Evolutionary conservation across 2,888 invertebrate genomes (phyloP), one percentile per base, ranked within the genome.

Genomic region (Sycophila texana): DNA sequence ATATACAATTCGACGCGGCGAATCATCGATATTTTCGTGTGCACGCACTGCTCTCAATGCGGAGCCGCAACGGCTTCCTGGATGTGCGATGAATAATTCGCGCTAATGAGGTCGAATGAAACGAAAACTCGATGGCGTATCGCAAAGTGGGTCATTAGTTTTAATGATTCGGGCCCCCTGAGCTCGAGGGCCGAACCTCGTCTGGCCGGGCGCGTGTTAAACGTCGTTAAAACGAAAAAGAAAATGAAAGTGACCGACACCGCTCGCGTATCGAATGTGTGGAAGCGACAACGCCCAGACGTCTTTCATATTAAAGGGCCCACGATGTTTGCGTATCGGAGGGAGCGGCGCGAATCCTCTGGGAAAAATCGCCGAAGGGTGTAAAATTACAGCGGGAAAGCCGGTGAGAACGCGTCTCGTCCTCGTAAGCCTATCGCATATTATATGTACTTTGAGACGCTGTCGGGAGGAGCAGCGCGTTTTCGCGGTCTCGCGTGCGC

Each of bases 121-220:
- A 55, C 60, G 60, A 4, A 30, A 16, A 61, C 30, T 58, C 61
- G 61, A 30, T 51, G 20, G 39, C 79, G 80, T 80, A 82, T 82
- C 82, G 82, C 74, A 58, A 75, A 78, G 82, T 82, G 72, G 82
- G 79, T 79, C 82, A 80, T 84, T 84, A 83, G 81, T 77, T 80
- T 77, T 83, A 82, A 83, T 82, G 81, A 82, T 83, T 84, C 82
- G 82, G 81, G 80, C 80, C 74, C 76, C 10, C 39, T 39, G 80
- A 80, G 82, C 77, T 79, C 82, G 82, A 80, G 76, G 76, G 81
- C 81, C 81, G 83, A 81, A 58, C 65, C n/a, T 65, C 47, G 39
- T 61, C 53, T 57, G 65, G 30, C 47, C 39, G 22, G 51, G 53
- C 67, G 22, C 53, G 47, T 16, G 53, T 51, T 26, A 3, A 68